Evolutionary conservation across 1,140 invertebrate genomes (phyloP).

Genomic region (Meloidogyne hapla): DNA sequence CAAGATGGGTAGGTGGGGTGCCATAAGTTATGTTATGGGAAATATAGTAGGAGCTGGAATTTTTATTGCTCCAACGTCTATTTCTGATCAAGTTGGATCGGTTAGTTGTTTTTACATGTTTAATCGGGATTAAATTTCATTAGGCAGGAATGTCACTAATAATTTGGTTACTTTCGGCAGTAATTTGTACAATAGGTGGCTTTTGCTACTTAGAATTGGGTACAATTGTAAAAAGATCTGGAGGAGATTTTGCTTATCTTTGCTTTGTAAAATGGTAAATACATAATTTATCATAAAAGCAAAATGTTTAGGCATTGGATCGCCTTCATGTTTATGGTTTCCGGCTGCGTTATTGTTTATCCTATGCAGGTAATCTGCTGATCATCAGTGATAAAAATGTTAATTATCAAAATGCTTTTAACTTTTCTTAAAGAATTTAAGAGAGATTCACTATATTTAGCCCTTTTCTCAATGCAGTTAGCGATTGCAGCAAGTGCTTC

Average conservation of each 20-base stretch:
- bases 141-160: constrained; percentile 13
- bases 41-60: constrained; percentile 91
- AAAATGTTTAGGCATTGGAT: constrained; percentile 41
- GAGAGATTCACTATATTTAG: background rate
- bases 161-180: constrained; percentile 11
- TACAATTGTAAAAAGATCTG: constrained; percentile 47
- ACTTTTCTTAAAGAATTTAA: constrained; percentile 31
- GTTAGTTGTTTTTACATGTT: background rate
- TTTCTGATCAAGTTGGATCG: constrained; percentile 51
- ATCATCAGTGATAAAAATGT: constrained; percentile 44
- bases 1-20: constrained; percentile 55
- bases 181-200: constrained; percentile 8
- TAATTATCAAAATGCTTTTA: constrained; percentile 45
- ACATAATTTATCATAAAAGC: background rate
- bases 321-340: constrained; percentile 50
- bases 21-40: constrained; percentile 74
- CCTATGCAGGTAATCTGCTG: constrained; percentile 48
- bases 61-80: constrained; percentile 80
- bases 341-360: constrained; percentile 49
- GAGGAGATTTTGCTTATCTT: constrained; percentile 56
- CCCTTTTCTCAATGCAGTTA: background rate
- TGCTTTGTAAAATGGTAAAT: constrained; percentile 54
- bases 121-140: background rate
- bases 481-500: background rate
- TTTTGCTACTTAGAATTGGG: constrained; percentile 64